Evolutionary conservation across 1,140 invertebrate genomes (phyloP), one percentile per base, ranked within the genome.

Genomic region (Choristoneura fumiferana): DNA sequence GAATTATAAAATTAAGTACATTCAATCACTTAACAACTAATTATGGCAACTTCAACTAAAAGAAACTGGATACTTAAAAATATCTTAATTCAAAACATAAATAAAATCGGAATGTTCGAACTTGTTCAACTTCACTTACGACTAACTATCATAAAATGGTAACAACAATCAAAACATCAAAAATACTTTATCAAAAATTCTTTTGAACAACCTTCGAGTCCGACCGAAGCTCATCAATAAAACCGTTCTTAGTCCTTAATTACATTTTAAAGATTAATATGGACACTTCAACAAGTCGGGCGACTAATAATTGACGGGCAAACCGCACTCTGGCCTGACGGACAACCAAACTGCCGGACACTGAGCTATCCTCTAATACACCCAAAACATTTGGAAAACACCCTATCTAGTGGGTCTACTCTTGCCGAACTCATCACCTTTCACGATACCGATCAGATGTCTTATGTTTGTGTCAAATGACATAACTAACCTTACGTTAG

Each of bases 161-260:
- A 86, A 87, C 81, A 87, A 84, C 76, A 75, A 76, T 84, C 54
- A 73, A 80, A 76, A 67, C 63, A 34, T 84, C 68, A 80, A 84
- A 82, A 85, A 83, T 81, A 81, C 67, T 83, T 76, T 87, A 86
- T 85, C 77, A 84, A 86, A 84, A 85, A 84, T 82, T 79, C 73
- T 67, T 70, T 73, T 76, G 75, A 79, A 82, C 77, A 84, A 80
- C 78, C 76, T 63, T 76, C 57, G 71, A 71, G 56, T 62, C 63
- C 56, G 64, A 60, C 65, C 63, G 63, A 64, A 63, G 71, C 55
- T 58, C 63, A 54, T 71, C 65, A 67, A 60, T 53, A 71, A 65
- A 73, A 70, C 53, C 64, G 67, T 69, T 69, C 58, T 61, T 74
- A 77, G 69, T 73, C 68, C 73, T 76, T 76, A 83, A 77, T 70